Evolutionary conservation across 2,797 vertebrate species (phyloP).

Genomic region (Protosalanx chinensis): DNA sequence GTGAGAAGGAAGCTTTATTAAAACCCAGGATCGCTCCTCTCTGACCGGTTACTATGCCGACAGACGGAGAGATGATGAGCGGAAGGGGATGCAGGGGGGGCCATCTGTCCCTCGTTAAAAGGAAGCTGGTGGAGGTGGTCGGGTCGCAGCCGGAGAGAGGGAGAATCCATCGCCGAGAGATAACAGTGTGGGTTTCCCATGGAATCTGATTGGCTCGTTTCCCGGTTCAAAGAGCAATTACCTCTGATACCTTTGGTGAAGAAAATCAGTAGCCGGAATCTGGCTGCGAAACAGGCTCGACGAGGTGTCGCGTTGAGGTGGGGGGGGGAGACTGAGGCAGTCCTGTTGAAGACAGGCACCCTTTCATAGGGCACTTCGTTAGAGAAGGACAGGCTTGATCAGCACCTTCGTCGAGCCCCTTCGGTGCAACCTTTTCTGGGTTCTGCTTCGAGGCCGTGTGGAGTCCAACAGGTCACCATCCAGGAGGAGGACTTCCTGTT

Average conservation of each 20-base stretch:
- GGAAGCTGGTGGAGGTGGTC: conserved; percentile 27
- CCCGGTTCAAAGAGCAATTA: neutral
- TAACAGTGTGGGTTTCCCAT: neutral
- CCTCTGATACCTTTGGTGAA: too few species aligned
- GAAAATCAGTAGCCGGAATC: neutral
- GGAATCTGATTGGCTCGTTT: too few species aligned
- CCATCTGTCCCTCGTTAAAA: conserved; percentile 65
- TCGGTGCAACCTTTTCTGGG: conserved; percentile 10
- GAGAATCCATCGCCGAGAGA: conserved; percentile 4
- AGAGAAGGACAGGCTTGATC: conserved; percentile 7
- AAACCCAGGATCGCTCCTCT: conserved; percentile 36
- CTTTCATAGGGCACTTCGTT: conserved; percentile 39
- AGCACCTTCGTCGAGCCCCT: conserved; percentile 8
- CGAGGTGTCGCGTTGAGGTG: neutral
- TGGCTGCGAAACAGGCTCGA: too few species aligned
- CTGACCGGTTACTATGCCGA: conserved; percentile 40
- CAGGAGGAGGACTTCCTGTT: neutral
- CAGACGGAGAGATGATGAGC: conserved; percentile 43
- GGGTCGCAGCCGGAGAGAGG: conserved; percentile 30
- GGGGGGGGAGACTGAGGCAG: neutral
- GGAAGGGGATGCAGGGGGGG: conserved; percentile 42
- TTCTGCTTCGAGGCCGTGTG: neutral
- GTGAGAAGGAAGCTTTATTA: conserved; percentile 32
- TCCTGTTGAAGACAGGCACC: conserved; percentile 1
- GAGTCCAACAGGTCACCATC: neutral